Evolutionary conservation across 2,888 invertebrate species (phyloP).

Genomic region (Amphipyra berbera): DNA sequence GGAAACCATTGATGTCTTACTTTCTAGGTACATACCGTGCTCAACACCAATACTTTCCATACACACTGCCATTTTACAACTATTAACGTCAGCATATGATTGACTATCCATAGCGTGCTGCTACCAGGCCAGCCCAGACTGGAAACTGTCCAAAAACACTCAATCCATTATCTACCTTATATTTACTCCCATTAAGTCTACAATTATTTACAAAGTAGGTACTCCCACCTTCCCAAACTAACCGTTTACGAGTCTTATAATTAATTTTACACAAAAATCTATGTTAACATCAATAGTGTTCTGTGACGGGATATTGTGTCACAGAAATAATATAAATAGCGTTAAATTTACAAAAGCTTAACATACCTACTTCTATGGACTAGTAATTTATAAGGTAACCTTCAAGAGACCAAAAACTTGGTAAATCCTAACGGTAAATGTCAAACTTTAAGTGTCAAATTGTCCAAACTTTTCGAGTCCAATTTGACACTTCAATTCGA

Average conservation of each 20-base stretch:
- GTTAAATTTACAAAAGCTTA: constrained; percentile 80
- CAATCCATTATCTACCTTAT: constrained; percentile 71
- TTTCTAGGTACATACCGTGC: constrained; percentile 85
- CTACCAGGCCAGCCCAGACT: constrained; percentile 50
- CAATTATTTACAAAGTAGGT: constrained; percentile 76
- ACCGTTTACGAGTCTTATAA: constrained; percentile 59
- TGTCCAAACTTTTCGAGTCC: constrained; percentile 17
- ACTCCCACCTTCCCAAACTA: constrained; percentile 54
- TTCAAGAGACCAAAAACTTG: constrained; percentile 69
- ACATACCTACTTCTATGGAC: constrained; percentile 78
- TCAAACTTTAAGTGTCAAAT: constrained; percentile 35
- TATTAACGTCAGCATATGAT: constrained; percentile 46
- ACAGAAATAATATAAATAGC: constrained; percentile 56
- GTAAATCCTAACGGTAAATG: constrained; percentile 51
- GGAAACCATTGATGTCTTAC: constrained; percentile 68
- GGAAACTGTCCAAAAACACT: constrained; percentile 51
- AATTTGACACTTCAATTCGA: constrained; percentile 43
- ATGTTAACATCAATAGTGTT: constrained; percentile 61
- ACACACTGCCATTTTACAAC: constrained; percentile 59
- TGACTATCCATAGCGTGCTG: constrained; percentile 57
- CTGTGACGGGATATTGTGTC: constrained; percentile 47
- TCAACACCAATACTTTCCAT: constrained; percentile 74
- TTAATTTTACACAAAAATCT: constrained; percentile 63
- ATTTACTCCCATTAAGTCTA: constrained; percentile 63
- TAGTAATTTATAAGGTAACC: constrained; percentile 84